Evolutionary conservation across 2,797 vertebrate species (phyloP).

Genomic region (Eupleurogrammus muticus): DNA sequence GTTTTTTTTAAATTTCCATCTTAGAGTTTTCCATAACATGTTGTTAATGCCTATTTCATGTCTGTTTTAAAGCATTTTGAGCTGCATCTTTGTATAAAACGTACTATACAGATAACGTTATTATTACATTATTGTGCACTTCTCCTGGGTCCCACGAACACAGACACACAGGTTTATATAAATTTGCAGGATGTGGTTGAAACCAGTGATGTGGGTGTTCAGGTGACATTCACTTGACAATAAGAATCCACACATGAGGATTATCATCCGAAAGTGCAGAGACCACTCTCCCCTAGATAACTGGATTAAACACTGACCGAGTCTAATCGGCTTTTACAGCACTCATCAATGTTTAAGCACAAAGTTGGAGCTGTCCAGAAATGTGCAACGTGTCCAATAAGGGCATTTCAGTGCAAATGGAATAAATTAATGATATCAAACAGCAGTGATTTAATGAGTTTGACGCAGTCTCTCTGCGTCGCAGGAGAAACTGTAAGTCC

Average conservation of each 20-base stretch:
- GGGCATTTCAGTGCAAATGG: constrained; percentile 43
- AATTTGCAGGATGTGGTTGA: background rate
- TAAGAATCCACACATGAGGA: constrained; percentile 31
- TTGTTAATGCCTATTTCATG: no score
- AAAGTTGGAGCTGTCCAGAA: constrained; percentile 58
- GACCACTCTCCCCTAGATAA: constrained; percentile 60
- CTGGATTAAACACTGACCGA: constrained; percentile 49
- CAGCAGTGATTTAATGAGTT: constrained; percentile 67
- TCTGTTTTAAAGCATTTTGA: no score
- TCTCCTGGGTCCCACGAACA: background rate
- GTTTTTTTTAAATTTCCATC: no score
- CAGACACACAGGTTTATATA: constrained; percentile 3
- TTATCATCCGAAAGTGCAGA: constrained; percentile 43
- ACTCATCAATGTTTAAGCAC: constrained; percentile 52
- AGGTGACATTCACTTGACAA: constrained; percentile 26
- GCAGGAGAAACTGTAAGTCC: constrained; percentile 58
- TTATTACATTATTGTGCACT: constrained; percentile 7
- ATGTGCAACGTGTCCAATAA: constrained; percentile 56
- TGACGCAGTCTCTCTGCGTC: constrained; percentile 40
- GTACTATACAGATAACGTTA: no score
- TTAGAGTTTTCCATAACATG: no score
- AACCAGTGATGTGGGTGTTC: background rate
- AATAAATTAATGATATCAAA: constrained; percentile 72
- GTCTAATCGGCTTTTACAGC: constrained; percentile 60
- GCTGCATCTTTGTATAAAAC: no score